Evolutionary conservation across 2,888 invertebrate species (phyloP).

Genomic region (Tyria jacobaeae): DNA sequence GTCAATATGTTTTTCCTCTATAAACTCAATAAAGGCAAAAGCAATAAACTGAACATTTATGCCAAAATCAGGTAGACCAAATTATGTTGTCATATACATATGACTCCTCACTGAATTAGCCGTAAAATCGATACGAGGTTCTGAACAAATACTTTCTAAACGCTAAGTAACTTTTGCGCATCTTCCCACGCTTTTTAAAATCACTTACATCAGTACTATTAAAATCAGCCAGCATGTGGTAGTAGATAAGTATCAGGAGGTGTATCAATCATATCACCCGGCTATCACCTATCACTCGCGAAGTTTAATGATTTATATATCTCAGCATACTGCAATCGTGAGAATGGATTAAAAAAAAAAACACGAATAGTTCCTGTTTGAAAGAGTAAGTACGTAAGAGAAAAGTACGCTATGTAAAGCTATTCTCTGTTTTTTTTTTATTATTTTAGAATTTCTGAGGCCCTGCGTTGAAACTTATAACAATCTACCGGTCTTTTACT

Average conservation of each 20-base stretch:
- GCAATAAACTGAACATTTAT: no score
- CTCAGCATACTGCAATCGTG: background rate
- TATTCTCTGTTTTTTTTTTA: background rate
- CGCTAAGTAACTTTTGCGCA: background rate
- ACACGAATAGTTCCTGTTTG: background rate
- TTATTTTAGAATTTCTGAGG: background rate
- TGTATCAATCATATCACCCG: slow-evolving; percentile 8
- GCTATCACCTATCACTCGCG: background rate
- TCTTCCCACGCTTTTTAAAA: slow-evolving; percentile 1
- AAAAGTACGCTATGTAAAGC: background rate
- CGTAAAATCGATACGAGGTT: no score
- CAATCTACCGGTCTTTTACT: no score
- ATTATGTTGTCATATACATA: no score
- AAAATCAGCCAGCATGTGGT: slow-evolving; percentile 1
- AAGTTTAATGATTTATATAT: slow-evolving; percentile 2
- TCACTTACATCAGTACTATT: background rate
- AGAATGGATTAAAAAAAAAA: background rate
- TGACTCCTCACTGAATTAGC: no score
- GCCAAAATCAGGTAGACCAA: no score
- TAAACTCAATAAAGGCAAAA: no score
- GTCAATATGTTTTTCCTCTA: no score
- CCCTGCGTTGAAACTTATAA: background rate
- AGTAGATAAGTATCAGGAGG: slow-evolving; percentile 6
- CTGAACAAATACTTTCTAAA: background rate
- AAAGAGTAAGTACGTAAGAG: no score